A percentile compares a stretch with the other conserved stretches of the same genome.
Evolutionary conservation across 2,113 vertebrate species (phyloP).

Genomic region (Sminthopsis crassicaudata): DNA sequence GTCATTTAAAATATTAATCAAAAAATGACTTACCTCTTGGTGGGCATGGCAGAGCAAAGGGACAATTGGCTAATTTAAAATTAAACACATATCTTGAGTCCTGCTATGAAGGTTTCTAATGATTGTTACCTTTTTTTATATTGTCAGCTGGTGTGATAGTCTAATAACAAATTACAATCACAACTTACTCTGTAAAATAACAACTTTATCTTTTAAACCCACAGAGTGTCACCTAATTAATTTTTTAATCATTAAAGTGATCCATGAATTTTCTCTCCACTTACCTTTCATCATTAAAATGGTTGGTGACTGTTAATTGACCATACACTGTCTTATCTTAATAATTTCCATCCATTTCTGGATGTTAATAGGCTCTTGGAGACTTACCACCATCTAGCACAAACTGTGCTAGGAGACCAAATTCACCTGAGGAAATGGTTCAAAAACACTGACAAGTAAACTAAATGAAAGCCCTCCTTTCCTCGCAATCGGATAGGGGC

Average conservation of each 20-base stretch:
- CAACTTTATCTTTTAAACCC: constrained; percentile 66
- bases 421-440: constrained; percentile 80
- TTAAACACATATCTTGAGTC: constrained; percentile 33
- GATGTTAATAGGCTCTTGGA: constrained; percentile 70
- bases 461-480: constrained; percentile 52
- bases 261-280: constrained; percentile 54
- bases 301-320: constrained; percentile 60
- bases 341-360: constrained; percentile 66
- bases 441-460: constrained; percentile 66
- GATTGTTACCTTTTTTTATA: constrained; percentile 52
- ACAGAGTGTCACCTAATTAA: constrained; percentile 57
- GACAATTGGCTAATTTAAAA: constrained; percentile 43
- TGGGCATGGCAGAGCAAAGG: not conserved
- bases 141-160: constrained; percentile 57
- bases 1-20: constrained; percentile 42
- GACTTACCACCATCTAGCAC: constrained; percentile 61
- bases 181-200: constrained; percentile 60
- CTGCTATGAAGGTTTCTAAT: constrained; percentile 32
- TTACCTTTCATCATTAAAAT: constrained; percentile 65
- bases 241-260: constrained; percentile 68
- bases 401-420: constrained; percentile 75
- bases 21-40: constrained; percentile 31
- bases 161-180: constrained; percentile 65
- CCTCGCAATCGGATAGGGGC: constrained; percentile 78
- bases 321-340: constrained; percentile 35